Evolutionary conservation across 1,140 invertebrate genomes (phyloP).

Genomic region (Popillia japonica): DNA sequence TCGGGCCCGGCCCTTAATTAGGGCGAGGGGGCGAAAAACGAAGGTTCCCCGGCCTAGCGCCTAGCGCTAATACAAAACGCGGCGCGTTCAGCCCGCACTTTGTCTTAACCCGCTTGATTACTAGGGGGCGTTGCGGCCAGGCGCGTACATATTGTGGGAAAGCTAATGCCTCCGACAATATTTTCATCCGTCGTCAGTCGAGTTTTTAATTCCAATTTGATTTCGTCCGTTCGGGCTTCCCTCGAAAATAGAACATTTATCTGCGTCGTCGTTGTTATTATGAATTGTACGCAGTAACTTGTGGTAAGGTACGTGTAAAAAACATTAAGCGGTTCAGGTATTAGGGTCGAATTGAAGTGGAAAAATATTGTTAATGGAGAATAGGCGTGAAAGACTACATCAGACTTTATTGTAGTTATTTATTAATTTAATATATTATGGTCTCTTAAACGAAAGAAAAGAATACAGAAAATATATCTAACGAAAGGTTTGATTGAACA

Average conservation of each 20-base stretch:
- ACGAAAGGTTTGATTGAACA: background rate
- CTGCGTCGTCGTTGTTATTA: conserved; percentile 11
- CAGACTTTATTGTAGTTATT: background rate
- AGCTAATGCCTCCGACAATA: conserved; percentile 3
- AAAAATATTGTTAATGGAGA: conserved; percentile 10
- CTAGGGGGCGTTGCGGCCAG: conserved; percentile 5
- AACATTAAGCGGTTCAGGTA: background rate
- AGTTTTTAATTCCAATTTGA: conserved; percentile 18
- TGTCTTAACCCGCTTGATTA: conserved; percentile 29
- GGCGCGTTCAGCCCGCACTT: background rate
- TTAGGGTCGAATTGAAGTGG: conserved; percentile 3
- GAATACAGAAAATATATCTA: background rate
- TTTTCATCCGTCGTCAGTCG: background rate
- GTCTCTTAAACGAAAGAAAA: background rate
- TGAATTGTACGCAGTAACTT: background rate
- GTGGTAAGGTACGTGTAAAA: background rate
- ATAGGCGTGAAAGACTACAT: background rate
- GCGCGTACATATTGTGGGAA: conserved; percentile 16
- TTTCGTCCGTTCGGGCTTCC: background rate
- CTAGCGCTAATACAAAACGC: background rate
- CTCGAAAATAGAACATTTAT: background rate
- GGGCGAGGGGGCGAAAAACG: background rate
- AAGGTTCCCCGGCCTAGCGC: background rate
- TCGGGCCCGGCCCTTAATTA: conserved; percentile 9
- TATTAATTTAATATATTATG: background rate